phyloP scores from a whole-genome alignment of 2,888 invertebrate species.

The Nomada hirtipes region DNA sequence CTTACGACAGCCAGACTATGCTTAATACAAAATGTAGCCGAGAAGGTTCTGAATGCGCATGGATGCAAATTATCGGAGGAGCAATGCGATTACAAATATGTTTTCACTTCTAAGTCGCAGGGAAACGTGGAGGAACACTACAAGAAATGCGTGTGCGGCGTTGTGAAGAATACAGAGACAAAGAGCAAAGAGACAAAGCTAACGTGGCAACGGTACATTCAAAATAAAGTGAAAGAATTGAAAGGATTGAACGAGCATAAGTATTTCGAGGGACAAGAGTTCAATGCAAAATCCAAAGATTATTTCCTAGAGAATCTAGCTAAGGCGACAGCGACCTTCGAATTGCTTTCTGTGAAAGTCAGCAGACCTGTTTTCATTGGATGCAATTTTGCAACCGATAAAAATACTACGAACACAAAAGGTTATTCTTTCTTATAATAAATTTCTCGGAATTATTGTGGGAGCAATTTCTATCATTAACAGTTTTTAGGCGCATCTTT shows the following conservation, averaged over 20 bases:
- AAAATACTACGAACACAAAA: slow-evolving; percentile 85
- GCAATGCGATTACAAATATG: slow-evolving; percentile 79
- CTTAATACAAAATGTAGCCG: slow-evolving; percentile 80
- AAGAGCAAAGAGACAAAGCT: slow-evolving; percentile 85
- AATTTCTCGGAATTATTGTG: slow-evolving; percentile 1
- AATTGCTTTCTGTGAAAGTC: slow-evolving; percentile 89
- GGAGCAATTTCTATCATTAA: slow-evolving; percentile 9
- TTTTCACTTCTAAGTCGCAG: slow-evolving; percentile 84
- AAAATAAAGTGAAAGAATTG: slow-evolving; percentile 70
- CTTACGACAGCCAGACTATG: slow-evolving; percentile 82
- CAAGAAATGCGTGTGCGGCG: slow-evolving; percentile 85
- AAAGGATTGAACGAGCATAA: slow-evolving; percentile 87
- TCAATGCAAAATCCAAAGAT: slow-evolving; percentile 85
- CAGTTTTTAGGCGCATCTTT: slow-evolving; percentile 88
- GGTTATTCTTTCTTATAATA: slow-evolving; percentile 78
- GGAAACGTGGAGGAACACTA: slow-evolving; percentile 74
- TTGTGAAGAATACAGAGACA: slow-evolving; percentile 87
- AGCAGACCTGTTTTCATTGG: slow-evolving; percentile 87
- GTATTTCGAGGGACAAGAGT: slow-evolving; percentile 86
- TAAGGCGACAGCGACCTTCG: slow-evolving; percentile 88
- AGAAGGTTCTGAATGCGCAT: slow-evolving; percentile 80
- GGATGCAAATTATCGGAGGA: slow-evolving; percentile 75
- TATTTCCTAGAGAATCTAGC: slow-evolving; percentile 86
- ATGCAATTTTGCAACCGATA: slow-evolving; percentile 79
- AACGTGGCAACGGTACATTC: slow-evolving; percentile 85